Conservation (phyloP, 2,888 invertebrate genomes). For the Coenonympha arcania region DNA sequence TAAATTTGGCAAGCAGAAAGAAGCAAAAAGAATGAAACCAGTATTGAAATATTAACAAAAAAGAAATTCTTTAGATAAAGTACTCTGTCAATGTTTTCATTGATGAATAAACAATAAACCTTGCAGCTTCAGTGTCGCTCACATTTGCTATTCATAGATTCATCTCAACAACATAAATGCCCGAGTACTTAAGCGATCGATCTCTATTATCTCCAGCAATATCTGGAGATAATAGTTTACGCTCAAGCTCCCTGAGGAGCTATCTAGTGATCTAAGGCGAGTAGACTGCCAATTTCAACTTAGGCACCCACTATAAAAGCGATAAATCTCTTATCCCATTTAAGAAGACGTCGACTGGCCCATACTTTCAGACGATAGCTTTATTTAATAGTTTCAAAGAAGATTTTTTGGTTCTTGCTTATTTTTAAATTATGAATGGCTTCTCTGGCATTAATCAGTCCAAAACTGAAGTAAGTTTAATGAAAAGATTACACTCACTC, state of each 20-base stretch:
- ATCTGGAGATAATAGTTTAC: slow-evolving; percentile 15
- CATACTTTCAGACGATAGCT: background rate
- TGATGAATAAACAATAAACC: background rate
- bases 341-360: slow-evolving; percentile 6
- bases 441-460: no score
- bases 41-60: no score
- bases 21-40: no score
- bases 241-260: slow-evolving; percentile 12
- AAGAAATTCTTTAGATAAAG: no score
- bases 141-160: slow-evolving; percentile 7
- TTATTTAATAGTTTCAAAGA: background rate
- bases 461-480: no score
- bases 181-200: slow-evolving; percentile 6
- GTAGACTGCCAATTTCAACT: slow-evolving; percentile 11
- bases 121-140: background rate
- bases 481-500: no score
- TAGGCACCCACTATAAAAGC: slow-evolving; percentile 4
- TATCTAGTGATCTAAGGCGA: slow-evolving; percentile 10
- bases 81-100: no score
- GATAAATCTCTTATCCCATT: slow-evolving; percentile 9
- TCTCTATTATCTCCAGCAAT: slow-evolving; percentile 13
- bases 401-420: background rate
- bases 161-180: slow-evolving; percentile 10
- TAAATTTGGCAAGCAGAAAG: no score
- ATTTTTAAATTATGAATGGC: background rate